These are phyloP conservation scores for Ceratina calcarata DNA, from an alignment of 1,140 invertebrate species.

Conservation along the genomic window DNA sequence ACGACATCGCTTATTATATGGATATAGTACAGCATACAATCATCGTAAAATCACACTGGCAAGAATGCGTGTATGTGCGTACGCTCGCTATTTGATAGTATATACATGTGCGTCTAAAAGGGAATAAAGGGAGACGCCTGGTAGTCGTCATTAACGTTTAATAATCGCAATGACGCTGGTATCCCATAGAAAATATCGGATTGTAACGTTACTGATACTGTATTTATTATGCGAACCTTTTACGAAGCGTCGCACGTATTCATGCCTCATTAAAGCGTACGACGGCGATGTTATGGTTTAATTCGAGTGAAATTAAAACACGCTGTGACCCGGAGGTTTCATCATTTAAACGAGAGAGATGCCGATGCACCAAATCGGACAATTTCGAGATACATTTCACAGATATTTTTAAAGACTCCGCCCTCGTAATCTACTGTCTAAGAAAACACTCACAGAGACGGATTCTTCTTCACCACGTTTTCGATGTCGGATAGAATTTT, in stretches of 20 bases:
- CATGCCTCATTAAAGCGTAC: conserved; percentile 29
- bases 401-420: conserved; percentile 65
- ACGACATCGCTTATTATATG: not conserved
- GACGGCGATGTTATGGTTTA: conserved; percentile 4
- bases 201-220: conserved; percentile 39
- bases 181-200: conserved; percentile 32
- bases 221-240: conserved; percentile 40
- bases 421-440: conserved; percentile 56
- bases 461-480: conserved; percentile 86
- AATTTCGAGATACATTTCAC: conserved; percentile 27
- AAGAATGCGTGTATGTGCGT: not conserved
- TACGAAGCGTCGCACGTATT: conserved; percentile 29
- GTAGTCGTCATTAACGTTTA: conserved; percentile 15
- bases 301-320: not conserved
- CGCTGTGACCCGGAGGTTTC: not conserved
- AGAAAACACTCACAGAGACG: conserved; percentile 84
- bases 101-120: too few relatives aligned
- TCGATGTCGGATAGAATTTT: conserved; percentile 90
- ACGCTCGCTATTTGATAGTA: too few relatives aligned
- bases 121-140: too few relatives aligned
- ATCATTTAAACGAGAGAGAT: not conserved
- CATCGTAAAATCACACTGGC: not conserved
- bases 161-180: conserved; percentile 40
- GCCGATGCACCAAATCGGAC: not conserved
- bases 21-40: not conserved